phyloP scores from a whole-genome alignment of 1,140 invertebrate genomes.

The Panagrolaimus sp. region DNA sequence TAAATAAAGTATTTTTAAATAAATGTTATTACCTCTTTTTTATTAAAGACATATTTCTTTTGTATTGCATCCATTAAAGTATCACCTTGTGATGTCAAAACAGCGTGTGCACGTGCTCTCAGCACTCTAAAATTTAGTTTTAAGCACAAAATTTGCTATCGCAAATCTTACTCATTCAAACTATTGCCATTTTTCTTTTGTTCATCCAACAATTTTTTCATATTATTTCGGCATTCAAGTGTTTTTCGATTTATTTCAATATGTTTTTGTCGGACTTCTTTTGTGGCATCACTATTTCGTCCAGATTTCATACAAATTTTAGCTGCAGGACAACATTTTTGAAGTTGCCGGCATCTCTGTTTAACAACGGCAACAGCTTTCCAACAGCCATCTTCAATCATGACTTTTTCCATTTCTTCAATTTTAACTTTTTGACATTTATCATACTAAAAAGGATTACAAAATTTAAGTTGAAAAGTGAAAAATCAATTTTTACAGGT shows the following conservation, averaged over 20 bases:
- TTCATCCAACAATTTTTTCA: not conserved
- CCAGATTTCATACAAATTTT: conserved; percentile 5
- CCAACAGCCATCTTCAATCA: not conserved
- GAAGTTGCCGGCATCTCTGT: not conserved
- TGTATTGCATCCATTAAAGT: not conserved
- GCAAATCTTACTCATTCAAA: not conserved
- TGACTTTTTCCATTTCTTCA: not conserved
- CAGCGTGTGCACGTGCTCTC: not conserved
- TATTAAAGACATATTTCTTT: conserved; percentile 11
- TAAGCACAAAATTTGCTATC: not conserved
- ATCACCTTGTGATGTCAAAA: not conserved
- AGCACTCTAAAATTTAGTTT: not conserved
- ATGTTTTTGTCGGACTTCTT: conserved; percentile 1
- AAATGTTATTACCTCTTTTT: not conserved
- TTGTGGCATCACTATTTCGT: not conserved
- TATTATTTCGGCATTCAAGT: conserved; percentile 4
- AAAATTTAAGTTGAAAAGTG: too few species aligned
- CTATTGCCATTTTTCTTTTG: not conserved
- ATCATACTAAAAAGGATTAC: not conserved
- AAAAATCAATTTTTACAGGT: too few species aligned
- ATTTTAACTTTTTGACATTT: not conserved
- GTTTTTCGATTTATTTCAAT: conserved; percentile 8
- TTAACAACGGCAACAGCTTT: not conserved
- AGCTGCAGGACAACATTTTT: conserved; percentile 9
- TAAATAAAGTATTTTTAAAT: not conserved